phyloP scores from a whole-genome alignment of 2,888 invertebrate genomes.

The Eurytoma californica region DNA sequence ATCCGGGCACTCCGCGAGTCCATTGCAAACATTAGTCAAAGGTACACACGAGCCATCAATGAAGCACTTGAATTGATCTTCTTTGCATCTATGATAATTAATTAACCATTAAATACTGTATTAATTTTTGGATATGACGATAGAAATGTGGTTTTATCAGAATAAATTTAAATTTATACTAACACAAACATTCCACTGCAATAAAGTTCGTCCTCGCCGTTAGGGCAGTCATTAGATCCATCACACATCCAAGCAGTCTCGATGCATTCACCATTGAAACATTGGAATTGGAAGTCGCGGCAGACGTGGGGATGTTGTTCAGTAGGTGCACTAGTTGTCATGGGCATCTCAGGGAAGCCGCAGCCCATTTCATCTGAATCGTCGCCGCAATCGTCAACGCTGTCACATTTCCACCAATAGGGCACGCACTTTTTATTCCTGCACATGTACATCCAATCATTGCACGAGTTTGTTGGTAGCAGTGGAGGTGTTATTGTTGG shows the following conservation, averaged over 20 bases:
- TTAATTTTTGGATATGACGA: no score
- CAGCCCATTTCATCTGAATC: slow-evolving; percentile 85
- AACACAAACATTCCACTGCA: slow-evolving; percentile 67
- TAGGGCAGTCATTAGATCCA: slow-evolving; percentile 77
- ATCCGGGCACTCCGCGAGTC: slow-evolving; percentile 77
- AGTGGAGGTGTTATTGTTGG: slow-evolving; percentile 57
- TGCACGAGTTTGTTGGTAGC: slow-evolving; percentile 76
- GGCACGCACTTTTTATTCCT: slow-evolving; percentile 83
- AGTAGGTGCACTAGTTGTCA: slow-evolving; percentile 57
- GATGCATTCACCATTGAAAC: slow-evolving; percentile 79
- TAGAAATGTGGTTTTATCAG: not conserved
- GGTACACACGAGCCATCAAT: slow-evolving; percentile 81
- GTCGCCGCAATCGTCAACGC: slow-evolving; percentile 85
- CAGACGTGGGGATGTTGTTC: slow-evolving; percentile 72
- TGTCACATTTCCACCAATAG: slow-evolving; percentile 89
- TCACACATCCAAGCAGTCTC: slow-evolving; percentile 80
- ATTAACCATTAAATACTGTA: slow-evolving; percentile 44
- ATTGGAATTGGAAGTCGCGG: slow-evolving; percentile 78
- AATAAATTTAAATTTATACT: not conserved
- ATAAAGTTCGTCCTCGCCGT: slow-evolving; percentile 80
- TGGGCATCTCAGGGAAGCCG: slow-evolving; percentile 61
- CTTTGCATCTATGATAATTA: slow-evolving; percentile 67
- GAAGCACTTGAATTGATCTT: slow-evolving; percentile 79
- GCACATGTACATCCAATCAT: slow-evolving; percentile 88
- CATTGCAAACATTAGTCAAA: slow-evolving; percentile 76